Conservation (phyloP, 2,888 invertebrate species). For the Nomada ferruginata region DNA sequence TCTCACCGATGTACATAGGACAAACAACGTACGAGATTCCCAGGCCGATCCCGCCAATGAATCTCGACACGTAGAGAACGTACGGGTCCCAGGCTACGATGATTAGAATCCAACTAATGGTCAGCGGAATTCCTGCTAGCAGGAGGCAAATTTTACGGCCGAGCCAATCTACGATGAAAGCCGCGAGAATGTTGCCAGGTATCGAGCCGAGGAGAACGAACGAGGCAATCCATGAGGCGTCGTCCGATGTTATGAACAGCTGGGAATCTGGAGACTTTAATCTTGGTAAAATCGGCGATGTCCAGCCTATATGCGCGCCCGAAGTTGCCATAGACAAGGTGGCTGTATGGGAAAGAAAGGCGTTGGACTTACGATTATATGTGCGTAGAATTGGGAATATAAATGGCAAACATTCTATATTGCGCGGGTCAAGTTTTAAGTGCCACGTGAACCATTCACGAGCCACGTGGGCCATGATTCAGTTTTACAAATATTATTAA, state of each 20-base stretch:
- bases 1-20: constrained; percentile 88
- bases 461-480: too few relatives aligned
- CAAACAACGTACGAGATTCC: constrained; percentile 87
- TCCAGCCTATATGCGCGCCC: constrained; percentile 83
- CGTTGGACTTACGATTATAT: not conserved
- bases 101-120: constrained; percentile 87
- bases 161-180: constrained; percentile 85
- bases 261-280: constrained; percentile 78
- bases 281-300: constrained; percentile 81
- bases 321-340: constrained; percentile 79
- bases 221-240: constrained; percentile 85
- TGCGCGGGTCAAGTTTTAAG: too few relatives aligned
- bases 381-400: not conserved
- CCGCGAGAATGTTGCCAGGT: constrained; percentile 86
- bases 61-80: constrained; percentile 86
- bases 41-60: constrained; percentile 88
- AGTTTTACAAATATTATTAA: too few relatives aligned
- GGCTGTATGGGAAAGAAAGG: constrained; percentile 65
- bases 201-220: constrained; percentile 87
- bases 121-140: constrained; percentile 86
- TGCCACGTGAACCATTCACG: too few relatives aligned
- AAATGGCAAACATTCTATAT: not conserved
- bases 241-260: constrained; percentile 78
- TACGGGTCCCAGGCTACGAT: constrained; percentile 86
- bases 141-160: constrained; percentile 86